A percentile compares a stretch with the other conserved stretches of the same genome.
Evolutionary conservation across 2,113 vertebrate genomes (phyloP).

Genomic region (Galbula dea): DNA sequence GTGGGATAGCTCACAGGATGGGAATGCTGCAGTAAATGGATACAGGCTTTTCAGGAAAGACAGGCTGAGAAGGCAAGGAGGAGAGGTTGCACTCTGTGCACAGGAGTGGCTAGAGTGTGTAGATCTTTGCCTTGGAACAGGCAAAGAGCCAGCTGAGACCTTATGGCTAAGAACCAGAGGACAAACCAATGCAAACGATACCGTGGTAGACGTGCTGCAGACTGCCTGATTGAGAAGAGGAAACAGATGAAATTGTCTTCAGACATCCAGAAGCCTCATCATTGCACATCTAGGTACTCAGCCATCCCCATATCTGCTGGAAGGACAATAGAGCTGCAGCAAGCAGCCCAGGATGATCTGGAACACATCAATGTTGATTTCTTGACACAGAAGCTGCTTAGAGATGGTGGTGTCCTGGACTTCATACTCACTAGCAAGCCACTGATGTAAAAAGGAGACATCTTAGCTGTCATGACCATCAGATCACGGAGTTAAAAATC

Average conservation of each 20-base stretch:
- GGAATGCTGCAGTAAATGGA: not conserved
- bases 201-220: not conserved
- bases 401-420: not conserved
- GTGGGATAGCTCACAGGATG: not conserved
- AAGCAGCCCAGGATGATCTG: not conserved
- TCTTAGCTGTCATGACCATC: not conserved
- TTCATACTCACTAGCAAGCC: not conserved
- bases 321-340: not conserved
- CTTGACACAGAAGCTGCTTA: not conserved
- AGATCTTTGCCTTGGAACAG: not conserved
- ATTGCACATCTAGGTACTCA: not conserved
- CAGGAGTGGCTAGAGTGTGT: not conserved
- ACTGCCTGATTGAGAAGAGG: not conserved
- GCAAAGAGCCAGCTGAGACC: not conserved
- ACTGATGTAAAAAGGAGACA: not conserved
- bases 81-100: not conserved
- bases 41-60: slow-evolving; percentile 52
- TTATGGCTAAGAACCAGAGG: not conserved
- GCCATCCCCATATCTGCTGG: not conserved
- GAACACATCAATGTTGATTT: not conserved
- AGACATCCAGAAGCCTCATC: not conserved
- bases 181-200: not conserved
- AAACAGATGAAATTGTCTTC: not conserved
- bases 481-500: not conserved
- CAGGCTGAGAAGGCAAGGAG: no score